Evolutionary conservation across 2,113 vertebrate species (phyloP).

Genomic region (Nanorana parkeri): DNA sequence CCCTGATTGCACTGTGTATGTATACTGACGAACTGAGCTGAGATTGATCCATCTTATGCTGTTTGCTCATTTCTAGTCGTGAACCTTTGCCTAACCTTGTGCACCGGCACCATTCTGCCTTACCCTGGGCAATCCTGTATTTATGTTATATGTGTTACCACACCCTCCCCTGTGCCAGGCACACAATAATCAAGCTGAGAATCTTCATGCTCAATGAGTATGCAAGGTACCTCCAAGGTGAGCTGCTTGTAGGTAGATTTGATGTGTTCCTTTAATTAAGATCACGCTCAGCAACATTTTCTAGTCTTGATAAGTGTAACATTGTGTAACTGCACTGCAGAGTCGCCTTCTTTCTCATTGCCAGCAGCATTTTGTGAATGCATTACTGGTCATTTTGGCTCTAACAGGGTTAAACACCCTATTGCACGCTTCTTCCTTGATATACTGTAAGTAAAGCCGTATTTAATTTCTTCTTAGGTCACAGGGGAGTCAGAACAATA

Average conservation of each 20-base stretch:
- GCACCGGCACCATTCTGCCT: background rate
- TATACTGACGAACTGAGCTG: no score
- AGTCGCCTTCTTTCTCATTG: background rate
- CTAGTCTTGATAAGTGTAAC: background rate
- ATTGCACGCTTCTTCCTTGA: background rate
- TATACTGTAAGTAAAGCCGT: slow-evolving; percentile 19
- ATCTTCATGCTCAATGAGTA: no score
- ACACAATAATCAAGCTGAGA: background rate
- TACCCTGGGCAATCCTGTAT: background rate
- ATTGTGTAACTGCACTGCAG: background rate
- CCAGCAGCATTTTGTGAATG: background rate
- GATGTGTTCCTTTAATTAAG: background rate
- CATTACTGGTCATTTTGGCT: no score
- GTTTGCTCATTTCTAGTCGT: no score
- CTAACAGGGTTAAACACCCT: background rate
- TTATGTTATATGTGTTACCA: background rate
- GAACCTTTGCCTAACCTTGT: background rate
- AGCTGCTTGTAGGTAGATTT: background rate
- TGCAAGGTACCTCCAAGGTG: background rate
- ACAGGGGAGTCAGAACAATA: slow-evolving; percentile 14
- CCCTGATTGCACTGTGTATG: no score
- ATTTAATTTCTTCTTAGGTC: slow-evolving; percentile 40
- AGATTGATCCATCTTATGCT: no score
- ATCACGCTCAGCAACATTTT: background rate
- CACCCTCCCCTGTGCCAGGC: background rate